These are phyloP conservation scores for Ennomos quercinarius DNA, from an alignment of 2,888 invertebrate genomes.

Conservation along the genomic window DNA sequence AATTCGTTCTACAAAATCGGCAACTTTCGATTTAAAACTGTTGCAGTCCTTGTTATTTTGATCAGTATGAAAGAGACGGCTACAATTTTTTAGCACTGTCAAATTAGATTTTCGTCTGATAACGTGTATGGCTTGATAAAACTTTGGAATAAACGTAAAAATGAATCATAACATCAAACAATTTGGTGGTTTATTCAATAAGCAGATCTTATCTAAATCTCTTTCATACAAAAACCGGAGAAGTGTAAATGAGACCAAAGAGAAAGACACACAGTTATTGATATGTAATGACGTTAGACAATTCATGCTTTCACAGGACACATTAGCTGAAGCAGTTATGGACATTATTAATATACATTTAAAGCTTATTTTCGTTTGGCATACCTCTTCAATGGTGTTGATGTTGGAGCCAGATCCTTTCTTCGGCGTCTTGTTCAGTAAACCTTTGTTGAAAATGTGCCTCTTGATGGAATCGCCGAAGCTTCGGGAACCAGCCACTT, in stretches of 20 bases:
- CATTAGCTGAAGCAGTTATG: slow-evolving; percentile 36
- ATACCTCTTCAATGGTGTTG: slow-evolving; percentile 73
- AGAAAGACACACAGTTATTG: slow-evolving; percentile 32
- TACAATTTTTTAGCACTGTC: too few relatives aligned
- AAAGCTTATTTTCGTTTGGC: slow-evolving; percentile 13
- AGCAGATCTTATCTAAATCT: too few relatives aligned
- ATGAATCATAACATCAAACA: too few relatives aligned
- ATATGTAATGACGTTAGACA: slow-evolving; percentile 33
- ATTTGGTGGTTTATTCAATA: too few relatives aligned
- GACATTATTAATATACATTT: slow-evolving; percentile 10
- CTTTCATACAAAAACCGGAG: neutral
- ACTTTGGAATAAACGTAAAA: too few relatives aligned
- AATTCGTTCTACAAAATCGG: too few relatives aligned
- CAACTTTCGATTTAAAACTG: too few relatives aligned
- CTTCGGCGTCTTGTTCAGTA: slow-evolving; percentile 82
- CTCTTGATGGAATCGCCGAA: slow-evolving; percentile 94
- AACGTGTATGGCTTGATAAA: too few relatives aligned
- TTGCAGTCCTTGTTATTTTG: too few relatives aligned
- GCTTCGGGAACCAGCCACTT: slow-evolving; percentile 87
- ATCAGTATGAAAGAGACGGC: too few relatives aligned
- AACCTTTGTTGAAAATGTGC: slow-evolving; percentile 92
- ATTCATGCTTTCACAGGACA: slow-evolving; percentile 34
- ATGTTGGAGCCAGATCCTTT: slow-evolving; percentile 75
- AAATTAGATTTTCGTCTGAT: too few relatives aligned
- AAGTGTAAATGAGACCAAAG: slow-evolving; percentile 19